Percentiles rank a stretch among this genome's conserved stretches.
Evolutionary conservation across 2,113 vertebrate species (phyloP).

Genomic region (Ochotona curzoniae): DNA sequence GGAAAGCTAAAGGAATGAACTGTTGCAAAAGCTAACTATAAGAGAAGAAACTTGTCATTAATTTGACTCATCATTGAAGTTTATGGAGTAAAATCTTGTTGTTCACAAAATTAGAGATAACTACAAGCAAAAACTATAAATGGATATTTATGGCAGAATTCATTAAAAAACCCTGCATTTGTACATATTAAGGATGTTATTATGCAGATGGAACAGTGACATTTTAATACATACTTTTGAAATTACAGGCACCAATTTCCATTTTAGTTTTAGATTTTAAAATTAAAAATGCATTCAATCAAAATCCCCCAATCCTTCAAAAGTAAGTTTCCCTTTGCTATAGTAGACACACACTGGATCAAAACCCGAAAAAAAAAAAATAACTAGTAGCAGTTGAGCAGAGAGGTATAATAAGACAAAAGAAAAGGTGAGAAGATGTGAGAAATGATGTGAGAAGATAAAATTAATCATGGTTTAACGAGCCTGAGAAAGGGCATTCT

Average conservation of each 20-base stretch:
- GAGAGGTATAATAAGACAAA: neutral
- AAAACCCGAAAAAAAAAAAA: neutral
- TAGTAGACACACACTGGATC: neutral
- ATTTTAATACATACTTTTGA: neutral
- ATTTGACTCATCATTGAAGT: neutral
- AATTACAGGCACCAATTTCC: neutral
- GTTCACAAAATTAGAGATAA: neutral
- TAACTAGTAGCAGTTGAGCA: neutral
- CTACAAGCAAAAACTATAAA: neutral
- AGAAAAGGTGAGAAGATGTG: neutral
- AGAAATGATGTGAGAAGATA: constrained; percentile 29
- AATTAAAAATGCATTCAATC: constrained; percentile 17
- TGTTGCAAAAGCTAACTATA: neutral
- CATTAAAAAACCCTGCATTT: neutral
- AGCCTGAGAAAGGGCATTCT: constrained; percentile 17
- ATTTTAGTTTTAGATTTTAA: neutral
- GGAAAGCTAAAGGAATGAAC: neutral
- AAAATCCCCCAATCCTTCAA: neutral
- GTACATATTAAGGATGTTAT: neutral
- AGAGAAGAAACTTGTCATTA: neutral
- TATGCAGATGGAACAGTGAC: neutral
- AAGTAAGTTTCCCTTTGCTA: neutral
- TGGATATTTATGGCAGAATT: neutral
- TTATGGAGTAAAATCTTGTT: neutral
- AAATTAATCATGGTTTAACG: constrained; percentile 50